Conservation (phyloP, 2,888 invertebrate species). For the Panorpa germanica region DNA sequence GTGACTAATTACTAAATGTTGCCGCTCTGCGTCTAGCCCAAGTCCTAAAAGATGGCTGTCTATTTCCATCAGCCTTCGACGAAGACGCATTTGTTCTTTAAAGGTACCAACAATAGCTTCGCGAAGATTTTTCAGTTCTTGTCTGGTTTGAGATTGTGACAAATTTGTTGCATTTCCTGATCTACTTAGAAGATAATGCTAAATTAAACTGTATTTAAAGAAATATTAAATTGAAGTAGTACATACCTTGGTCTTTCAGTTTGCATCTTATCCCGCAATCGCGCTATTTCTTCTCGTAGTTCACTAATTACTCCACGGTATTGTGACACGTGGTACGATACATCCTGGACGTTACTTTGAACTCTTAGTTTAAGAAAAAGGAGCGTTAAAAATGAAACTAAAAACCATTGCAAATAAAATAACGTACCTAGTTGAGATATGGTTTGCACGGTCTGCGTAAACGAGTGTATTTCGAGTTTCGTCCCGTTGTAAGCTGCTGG, state of each 20-base stretch:
- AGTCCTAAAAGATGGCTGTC: slow-evolving; percentile 77
- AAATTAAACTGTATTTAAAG: slow-evolving; percentile 5
- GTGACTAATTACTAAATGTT: slow-evolving; percentile 66
- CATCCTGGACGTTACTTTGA: slow-evolving; percentile 40
- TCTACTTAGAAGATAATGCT: slow-evolving; percentile 17
- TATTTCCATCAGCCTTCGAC: slow-evolving; percentile 73
- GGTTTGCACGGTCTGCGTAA: slow-evolving; percentile 85
- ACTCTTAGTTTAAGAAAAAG: too few relatives aligned
- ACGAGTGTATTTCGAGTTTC: slow-evolving; percentile 86
- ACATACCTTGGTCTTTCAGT: slow-evolving; percentile 37
- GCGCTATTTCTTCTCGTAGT: slow-evolving; percentile 63
- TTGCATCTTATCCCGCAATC: slow-evolving; percentile 63
- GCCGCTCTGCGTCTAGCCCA: slow-evolving; percentile 73
- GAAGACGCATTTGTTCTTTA: slow-evolving; percentile 80
- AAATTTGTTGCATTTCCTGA: slow-evolving; percentile 26
- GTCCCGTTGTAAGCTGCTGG: slow-evolving; percentile 63
- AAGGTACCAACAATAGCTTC: slow-evolving; percentile 79
- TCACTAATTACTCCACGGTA: slow-evolving; percentile 68
- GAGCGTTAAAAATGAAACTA: too few relatives aligned
- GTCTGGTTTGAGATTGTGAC: slow-evolving; percentile 18
- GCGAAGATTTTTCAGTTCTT: slow-evolving; percentile 45
- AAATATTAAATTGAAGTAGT: not conserved
- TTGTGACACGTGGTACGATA: slow-evolving; percentile 64
- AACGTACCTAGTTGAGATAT: slow-evolving; percentile 51
- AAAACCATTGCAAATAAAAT: slow-evolving; percentile 6